phyloP scores from a whole-genome alignment of 2,888 invertebrate genomes.

The Torymus auratus region DNA sequence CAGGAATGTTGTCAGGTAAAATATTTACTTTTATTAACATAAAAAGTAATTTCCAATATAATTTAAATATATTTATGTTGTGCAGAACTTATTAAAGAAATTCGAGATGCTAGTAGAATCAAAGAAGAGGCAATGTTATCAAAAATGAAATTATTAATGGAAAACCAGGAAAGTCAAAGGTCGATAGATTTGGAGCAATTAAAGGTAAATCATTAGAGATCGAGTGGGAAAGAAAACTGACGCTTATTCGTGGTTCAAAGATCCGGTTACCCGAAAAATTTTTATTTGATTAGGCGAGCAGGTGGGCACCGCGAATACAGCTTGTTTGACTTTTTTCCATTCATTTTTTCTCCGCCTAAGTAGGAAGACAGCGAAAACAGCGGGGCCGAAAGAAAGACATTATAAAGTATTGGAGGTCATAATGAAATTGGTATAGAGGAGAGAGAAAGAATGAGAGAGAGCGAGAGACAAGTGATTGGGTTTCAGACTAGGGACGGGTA shows the following conservation, averaged over 20 bases:
- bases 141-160: conserved; percentile 70
- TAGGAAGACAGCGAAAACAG: not conserved
- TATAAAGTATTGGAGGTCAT: conserved; percentile 29
- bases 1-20: conserved; percentile 75
- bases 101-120: conserved; percentile 73
- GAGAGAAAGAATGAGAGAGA: too few relatives aligned
- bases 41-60: too few relatives aligned
- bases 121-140: conserved; percentile 73
- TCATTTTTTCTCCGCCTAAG: not conserved
- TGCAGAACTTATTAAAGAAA: conserved; percentile 74
- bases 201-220: conserved; percentile 64
- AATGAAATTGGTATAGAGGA: conserved; percentile 48
- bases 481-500: conserved; percentile 26
- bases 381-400: conserved; percentile 5
- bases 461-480: conserved; percentile 2
- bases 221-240: not conserved
- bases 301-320: conserved; percentile 64
- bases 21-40: too few relatives aligned
- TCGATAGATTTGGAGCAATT: conserved; percentile 68
- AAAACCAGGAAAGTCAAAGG: conserved; percentile 67
- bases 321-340: not conserved
- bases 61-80: too few relatives aligned
- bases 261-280: conserved; percentile 49
- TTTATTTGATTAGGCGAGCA: conserved; percentile 75
- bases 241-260: too few relatives aligned